Conservation (phyloP, 1,140 invertebrate species). For the Pogonomyrmex barbatus region DNA sequence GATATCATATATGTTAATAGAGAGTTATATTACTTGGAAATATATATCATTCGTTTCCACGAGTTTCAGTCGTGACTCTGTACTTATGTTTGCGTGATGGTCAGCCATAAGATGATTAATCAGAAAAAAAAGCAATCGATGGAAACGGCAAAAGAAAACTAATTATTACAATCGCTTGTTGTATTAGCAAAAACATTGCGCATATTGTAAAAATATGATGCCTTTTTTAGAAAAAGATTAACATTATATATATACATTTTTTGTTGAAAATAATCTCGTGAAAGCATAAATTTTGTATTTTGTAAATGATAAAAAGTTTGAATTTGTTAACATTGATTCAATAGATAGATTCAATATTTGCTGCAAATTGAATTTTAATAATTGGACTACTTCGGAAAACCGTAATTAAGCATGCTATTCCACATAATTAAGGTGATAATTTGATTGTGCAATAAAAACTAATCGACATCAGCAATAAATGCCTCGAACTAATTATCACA, state of each 20-base stretch:
- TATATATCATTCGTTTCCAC: slow-evolving; percentile 11
- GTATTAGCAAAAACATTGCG: not conserved
- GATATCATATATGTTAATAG: not conserved
- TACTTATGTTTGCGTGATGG: slow-evolving; percentile 46
- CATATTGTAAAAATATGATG: not conserved
- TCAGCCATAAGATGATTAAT: slow-evolving; percentile 23
- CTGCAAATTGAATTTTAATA: slow-evolving; percentile 2
- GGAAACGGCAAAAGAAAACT: not conserved
- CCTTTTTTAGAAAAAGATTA: not conserved
- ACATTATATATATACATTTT: not conserved
- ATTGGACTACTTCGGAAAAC: not conserved
- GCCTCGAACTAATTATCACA: slow-evolving; percentile 1
- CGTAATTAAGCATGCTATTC: not conserved
- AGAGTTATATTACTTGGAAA: not conserved
- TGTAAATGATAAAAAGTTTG: not conserved
- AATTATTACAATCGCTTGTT: slow-evolving; percentile 2
- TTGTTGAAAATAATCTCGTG: not conserved
- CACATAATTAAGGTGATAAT: slow-evolving; percentile 1
- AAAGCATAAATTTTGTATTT: not conserved
- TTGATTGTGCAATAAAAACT: slow-evolving; percentile 8
- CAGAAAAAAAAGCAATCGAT: not conserved
- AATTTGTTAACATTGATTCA: not conserved
- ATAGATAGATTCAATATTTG: not conserved
- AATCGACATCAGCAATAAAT: not conserved
- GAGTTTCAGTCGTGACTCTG: not conserved